Evolutionary conservation across 2,888 invertebrate genomes (phyloP), one percentile per base, ranked within the genome.

Genomic region (Lagria hirta): DNA sequence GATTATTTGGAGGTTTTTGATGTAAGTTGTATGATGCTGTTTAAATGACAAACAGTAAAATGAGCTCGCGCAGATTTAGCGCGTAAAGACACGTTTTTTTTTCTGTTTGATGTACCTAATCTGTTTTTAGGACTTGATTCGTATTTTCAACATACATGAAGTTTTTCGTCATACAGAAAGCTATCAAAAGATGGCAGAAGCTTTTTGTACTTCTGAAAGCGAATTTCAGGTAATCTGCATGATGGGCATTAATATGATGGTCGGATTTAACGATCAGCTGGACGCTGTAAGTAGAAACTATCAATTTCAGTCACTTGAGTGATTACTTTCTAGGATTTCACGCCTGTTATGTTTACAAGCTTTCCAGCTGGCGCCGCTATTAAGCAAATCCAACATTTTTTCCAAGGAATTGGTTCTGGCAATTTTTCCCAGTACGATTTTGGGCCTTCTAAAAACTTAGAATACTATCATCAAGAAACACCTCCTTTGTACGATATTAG

Each of bases 321-420:
- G n/a, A n/a, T 13, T 12, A 10, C 7, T 13, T 43, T 44, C n/a
- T 14, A 48, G 48, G 13, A 44, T 15, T 48, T 45, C 11, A 22
- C 36, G 13, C 33, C 44, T 4, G 43, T 48, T 1, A 41, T 48
- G 6, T 23, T 27, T 4, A 33, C 37, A 6, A 33, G 29, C 18
- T 11, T 37, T 18, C 66, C 66, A 4, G 64, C 62, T 23, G 64
- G 64, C 11, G 34, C 57, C 10, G 76, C 87, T 1, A 76, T 79
- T 1, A 77, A 79, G 56, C 86, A 88, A 64, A 66, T 88, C 4
- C 71, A 80, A 2, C 89, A 89, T 66, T 89, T 78, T 60, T 49
- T 51, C 2, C 57, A 55, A 20, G 29, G 38, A 16, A 51, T 54
- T 33, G 40, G 43, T 13, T 27, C 52, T 2, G 52, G 49, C 3